phyloP scores from a whole-genome alignment of 2,797 vertebrate genomes.

The Sebastes steindachneri region DNA sequence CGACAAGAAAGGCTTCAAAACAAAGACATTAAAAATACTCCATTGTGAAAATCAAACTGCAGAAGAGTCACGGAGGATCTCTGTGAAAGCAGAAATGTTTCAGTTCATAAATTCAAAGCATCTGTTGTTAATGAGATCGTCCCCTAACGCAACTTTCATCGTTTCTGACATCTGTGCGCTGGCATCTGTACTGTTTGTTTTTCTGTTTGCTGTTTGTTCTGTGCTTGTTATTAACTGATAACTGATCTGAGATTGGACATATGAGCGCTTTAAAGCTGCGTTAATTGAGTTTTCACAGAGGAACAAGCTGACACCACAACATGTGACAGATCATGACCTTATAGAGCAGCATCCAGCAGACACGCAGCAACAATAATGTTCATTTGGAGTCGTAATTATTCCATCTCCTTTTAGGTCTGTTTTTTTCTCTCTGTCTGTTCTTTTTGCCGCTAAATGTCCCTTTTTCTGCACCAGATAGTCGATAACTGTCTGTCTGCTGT shows the following conservation, averaged over 20 bases:
- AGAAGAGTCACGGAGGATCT: neutral
- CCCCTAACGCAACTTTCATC: neutral
- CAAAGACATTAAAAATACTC: neutral
- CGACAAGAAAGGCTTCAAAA: neutral
- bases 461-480: neutral
- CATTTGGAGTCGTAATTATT: neutral
- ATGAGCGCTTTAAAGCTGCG: neutral
- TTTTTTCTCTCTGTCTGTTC: neutral
- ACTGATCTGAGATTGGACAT: neutral
- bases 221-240: neutral
- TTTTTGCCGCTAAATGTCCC: neutral
- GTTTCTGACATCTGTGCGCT: constrained; percentile 43
- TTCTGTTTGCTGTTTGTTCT: constrained; percentile 32
- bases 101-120: neutral
- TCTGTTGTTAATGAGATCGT: neutral
- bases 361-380: neutral
- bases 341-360: neutral
- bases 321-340: neutral
- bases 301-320: neutral
- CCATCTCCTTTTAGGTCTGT: neutral
- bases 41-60: neutral
- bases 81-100: neutral
- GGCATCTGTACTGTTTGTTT: constrained; percentile 30
- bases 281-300: neutral
- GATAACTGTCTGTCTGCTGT: neutral